phyloP scores from a whole-genome alignment of 2,113 vertebrate species.

The Pampusana beccarii region DNA sequence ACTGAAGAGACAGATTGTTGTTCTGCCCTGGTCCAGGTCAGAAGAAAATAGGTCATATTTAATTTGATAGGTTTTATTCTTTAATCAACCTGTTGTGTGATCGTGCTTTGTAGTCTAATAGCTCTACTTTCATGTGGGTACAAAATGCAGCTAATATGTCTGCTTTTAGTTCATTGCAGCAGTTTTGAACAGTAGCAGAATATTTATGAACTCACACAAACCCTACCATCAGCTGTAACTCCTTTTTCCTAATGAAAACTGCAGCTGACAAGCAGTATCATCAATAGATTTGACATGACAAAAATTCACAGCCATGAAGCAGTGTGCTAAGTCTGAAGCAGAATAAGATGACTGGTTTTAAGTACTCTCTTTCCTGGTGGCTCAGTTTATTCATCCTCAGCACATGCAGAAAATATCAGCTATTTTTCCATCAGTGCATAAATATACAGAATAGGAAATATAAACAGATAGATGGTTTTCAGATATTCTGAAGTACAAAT shows the following conservation, averaged over 20 bases:
- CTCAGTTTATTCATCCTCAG: background rate
- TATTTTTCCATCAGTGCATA: background rate
- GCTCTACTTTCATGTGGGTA: background rate
- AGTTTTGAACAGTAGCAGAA: constrained; percentile 24
- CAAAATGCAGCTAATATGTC: background rate
- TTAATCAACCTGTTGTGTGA: background rate
- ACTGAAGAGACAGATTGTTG: background rate
- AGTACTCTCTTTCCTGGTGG: background rate
- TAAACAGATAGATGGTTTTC: background rate
- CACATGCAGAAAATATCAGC: background rate
- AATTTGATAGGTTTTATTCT: background rate
- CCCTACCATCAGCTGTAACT: constrained; percentile 10
- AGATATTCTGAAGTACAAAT: background rate
- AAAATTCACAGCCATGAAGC: constrained; percentile 40
- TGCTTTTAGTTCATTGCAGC: background rate
- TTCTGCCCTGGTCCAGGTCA: background rate
- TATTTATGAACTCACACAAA: constrained; percentile 53
- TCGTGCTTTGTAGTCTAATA: background rate
- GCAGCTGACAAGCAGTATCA: constrained; percentile 55
- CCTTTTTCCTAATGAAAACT: constrained; percentile 38
- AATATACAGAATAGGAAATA: background rate
- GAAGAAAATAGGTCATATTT: background rate
- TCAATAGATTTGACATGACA: constrained; percentile 43
- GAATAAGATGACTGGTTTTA: background rate
- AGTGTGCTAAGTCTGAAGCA: constrained; percentile 8